Conservation (phyloP, 1,140 invertebrate genomes). For the Hestina assimilis region DNA sequence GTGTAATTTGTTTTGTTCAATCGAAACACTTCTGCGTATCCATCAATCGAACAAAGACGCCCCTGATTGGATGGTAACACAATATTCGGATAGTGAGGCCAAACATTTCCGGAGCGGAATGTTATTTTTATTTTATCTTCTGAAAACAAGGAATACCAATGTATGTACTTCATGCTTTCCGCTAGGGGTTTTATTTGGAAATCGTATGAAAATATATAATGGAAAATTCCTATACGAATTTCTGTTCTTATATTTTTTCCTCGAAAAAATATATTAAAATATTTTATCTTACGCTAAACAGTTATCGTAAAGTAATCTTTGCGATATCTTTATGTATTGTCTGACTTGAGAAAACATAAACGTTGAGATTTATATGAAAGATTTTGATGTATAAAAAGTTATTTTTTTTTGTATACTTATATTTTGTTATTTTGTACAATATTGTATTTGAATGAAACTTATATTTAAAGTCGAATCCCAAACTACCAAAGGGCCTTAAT, state of each 20-base stretch:
- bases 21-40: constrained; percentile 35
- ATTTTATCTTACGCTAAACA: too few relatives aligned
- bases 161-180: constrained; percentile 3
- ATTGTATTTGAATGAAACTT: too few relatives aligned
- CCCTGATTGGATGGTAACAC: constrained; percentile 61
- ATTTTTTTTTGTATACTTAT: too few relatives aligned
- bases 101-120: constrained; percentile 25
- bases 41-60: constrained; percentile 55
- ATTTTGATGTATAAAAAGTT: too few relatives aligned
- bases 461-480: too few relatives aligned
- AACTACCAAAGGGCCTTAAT: too few relatives aligned
- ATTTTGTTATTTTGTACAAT: too few relatives aligned
- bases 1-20: constrained; percentile 28
- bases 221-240: not conserved
- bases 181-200: not conserved
- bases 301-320: not conserved
- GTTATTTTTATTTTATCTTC: constrained; percentile 23
- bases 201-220: not conserved
- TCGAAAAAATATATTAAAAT: not conserved
- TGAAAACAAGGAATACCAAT: constrained; percentile 8
- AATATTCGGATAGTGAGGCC: constrained; percentile 41
- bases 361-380: too few relatives aligned
- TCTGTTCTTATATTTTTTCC: not conserved
- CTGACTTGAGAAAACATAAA: too few relatives aligned
- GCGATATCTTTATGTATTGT: too few relatives aligned